phyloP scores from a whole-genome alignment of 2,113 vertebrate genomes.

The Ifrita kowaldi region DNA sequence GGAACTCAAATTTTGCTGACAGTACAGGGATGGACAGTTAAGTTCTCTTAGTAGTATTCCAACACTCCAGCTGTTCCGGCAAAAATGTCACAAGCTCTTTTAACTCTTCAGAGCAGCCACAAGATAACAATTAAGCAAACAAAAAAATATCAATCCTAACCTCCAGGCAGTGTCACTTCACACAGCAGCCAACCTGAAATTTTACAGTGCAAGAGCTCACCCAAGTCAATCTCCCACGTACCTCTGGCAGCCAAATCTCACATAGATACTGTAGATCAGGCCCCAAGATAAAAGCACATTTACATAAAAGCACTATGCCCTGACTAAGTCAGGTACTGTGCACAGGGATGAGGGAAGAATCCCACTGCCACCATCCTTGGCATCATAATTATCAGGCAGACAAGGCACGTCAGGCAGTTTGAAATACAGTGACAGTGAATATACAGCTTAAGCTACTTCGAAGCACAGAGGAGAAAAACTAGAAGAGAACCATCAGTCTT shows the following conservation, averaged over 20 bases:
- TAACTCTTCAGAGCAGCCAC: neutral
- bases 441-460: neutral
- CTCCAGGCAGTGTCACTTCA: neutral
- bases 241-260: neutral
- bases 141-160: neutral
- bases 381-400: neutral
- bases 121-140: neutral
- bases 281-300: neutral
- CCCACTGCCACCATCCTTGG: neutral
- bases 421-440: neutral
- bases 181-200: neutral
- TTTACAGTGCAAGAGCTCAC: neutral
- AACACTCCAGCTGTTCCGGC: neutral
- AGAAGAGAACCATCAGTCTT: neutral
- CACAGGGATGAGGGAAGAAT: neutral
- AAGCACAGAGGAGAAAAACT: neutral
- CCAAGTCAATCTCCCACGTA: neutral
- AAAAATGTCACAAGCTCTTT: neutral
- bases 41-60: neutral
- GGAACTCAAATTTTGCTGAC: neutral
- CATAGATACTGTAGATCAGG: neutral
- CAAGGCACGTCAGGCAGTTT: neutral
- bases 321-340: neutral
- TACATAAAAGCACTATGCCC: neutral
- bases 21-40: neutral